Percentiles rank a stretch among this genome's conserved stretches.
These are phyloP conservation scores for Ametastegia equiseti DNA, from an alignment of 2,888 invertebrate genomes.

Conservation along the genomic window DNA sequence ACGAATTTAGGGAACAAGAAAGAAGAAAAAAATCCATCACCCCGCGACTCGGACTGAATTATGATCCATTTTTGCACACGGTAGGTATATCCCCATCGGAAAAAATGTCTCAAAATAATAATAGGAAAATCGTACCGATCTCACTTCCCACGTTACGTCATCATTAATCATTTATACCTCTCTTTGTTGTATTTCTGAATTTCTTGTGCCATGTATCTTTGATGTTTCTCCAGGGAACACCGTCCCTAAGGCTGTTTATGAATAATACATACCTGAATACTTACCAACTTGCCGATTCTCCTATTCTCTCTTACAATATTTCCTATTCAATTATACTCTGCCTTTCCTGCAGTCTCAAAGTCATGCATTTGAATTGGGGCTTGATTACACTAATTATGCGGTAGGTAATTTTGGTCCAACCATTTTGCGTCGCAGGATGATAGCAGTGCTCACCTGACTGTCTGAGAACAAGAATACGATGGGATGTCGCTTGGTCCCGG, in stretches of 20 bases:
- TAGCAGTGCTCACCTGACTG: conserved; percentile 81
- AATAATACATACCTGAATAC: background rate
- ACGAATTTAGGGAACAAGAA: background rate
- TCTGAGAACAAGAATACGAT: conserved; percentile 93
- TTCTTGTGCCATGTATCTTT: background rate
- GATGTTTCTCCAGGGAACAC: background rate
- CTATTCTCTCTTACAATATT: background rate
- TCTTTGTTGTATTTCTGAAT: background rate
- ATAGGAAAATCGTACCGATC: background rate
- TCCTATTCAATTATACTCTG: too few relatives aligned
- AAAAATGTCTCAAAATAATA: background rate
- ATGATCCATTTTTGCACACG: background rate
- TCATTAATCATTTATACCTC: background rate
- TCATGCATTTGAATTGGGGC: background rate
- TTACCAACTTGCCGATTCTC: background rate
- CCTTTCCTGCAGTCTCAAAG: background rate
- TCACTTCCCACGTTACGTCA: background rate
- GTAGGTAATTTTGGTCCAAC: background rate
- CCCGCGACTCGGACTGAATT: background rate
- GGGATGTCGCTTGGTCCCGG: conserved; percentile 87
- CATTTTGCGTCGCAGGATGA: background rate
- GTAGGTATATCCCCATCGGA: too few relatives aligned
- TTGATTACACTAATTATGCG: background rate
- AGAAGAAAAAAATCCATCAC: background rate
- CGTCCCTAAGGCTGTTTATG: background rate